Conservation (phyloP, 2,113 vertebrate species). For the Acinonyx jubatus region DNA sequence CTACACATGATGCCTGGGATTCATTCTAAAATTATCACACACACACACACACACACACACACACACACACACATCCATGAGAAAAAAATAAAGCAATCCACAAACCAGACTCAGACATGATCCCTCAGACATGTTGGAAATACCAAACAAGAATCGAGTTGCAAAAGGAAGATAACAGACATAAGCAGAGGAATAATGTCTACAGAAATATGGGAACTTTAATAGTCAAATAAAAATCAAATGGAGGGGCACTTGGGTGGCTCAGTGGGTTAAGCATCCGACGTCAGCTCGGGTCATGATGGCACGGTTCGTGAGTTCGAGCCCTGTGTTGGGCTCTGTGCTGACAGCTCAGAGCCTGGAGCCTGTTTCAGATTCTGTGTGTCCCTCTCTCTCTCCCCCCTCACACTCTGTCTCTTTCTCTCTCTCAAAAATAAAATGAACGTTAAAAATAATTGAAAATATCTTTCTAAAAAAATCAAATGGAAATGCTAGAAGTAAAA, state of each 20-base stretch:
- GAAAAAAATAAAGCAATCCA: background rate
- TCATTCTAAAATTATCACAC: background rate
- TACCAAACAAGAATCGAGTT: background rate
- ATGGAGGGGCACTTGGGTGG: background rate
- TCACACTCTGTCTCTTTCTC: no score
- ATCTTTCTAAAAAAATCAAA: background rate
- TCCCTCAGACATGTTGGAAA: background rate
- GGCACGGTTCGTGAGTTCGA: no score
- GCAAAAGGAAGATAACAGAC: background rate
- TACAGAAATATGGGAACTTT: background rate
- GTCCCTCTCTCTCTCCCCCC: no score
- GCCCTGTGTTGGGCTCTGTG: no score
- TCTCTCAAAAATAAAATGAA: no score
- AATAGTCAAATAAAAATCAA: background rate
- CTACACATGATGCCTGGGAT: background rate
- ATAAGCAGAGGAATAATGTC: background rate
- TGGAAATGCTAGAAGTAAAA: background rate
- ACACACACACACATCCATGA: background rate
- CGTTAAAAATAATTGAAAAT: no score
- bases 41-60: background rate
- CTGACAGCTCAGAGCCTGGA: no score
- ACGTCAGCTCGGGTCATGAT: no score
- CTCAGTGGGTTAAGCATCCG: no score
- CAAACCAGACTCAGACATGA: background rate
- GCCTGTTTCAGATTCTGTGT: no score